phyloP scores from a whole-genome alignment of 92 coral and sea anemone species.

The Parazoanthus swiftii region DNA sequence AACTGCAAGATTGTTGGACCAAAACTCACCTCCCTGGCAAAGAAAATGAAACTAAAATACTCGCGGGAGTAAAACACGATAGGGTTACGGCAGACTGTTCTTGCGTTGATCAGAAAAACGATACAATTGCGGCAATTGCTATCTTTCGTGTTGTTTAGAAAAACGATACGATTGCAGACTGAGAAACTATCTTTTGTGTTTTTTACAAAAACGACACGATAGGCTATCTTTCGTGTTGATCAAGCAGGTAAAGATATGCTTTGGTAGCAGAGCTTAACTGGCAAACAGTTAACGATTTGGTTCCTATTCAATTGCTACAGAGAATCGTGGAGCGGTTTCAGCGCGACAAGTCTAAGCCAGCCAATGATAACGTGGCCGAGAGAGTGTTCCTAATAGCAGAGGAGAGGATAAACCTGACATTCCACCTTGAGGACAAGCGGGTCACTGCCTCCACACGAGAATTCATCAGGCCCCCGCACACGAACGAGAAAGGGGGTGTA shows the following conservation, averaged over 20 bases:
- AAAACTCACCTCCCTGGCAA: too few species aligned
- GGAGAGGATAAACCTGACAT: slow-evolving; percentile 89
- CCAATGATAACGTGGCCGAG: slow-evolving; percentile 96
- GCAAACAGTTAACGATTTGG: not conserved
- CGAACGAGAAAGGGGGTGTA: slow-evolving; percentile 88
- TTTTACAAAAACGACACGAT: too few species aligned
- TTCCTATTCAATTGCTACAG: slow-evolving; percentile 45
- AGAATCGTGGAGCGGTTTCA: slow-evolving; percentile 94
- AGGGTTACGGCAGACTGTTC: too few species aligned
- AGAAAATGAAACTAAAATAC: too few species aligned
- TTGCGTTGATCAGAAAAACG: too few species aligned
- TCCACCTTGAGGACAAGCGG: slow-evolving; percentile 93
- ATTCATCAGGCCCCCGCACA: slow-evolving; percentile 90
- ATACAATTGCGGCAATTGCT: too few species aligned
- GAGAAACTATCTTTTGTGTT: too few species aligned
- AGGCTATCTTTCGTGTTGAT: too few species aligned
- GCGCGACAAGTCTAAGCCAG: slow-evolving; percentile 80
- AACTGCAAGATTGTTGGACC: too few species aligned
- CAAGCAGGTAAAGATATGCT: not conserved
- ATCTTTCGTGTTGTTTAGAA: too few species aligned
- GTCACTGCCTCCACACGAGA: slow-evolving; percentile 98
- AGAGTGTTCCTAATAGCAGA: slow-evolving; percentile 87
- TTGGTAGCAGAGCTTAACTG: not conserved
- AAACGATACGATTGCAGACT: too few species aligned
- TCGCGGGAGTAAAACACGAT: too few species aligned